These are phyloP conservation scores for Helleia helle DNA, from an alignment of 2,888 invertebrate genomes.

Conservation along the genomic window DNA sequence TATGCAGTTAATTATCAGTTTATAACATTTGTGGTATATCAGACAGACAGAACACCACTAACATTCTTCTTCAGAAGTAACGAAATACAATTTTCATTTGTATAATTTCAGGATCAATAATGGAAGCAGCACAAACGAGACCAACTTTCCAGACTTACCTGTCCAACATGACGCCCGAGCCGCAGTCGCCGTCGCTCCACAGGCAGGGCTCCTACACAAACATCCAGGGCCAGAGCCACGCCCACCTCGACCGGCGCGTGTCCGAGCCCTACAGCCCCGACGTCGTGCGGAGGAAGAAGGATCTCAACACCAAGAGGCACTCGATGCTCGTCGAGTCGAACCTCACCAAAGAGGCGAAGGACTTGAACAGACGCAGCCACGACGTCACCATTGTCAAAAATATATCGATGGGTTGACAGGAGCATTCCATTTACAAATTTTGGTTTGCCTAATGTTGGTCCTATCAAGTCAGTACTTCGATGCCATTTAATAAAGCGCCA, in stretches of 20 bases:
- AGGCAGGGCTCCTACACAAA: constrained; percentile 44
- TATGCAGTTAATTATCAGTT: no score
- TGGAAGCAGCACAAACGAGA: constrained; percentile 80
- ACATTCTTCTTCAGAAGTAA: no score
- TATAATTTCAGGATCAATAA: constrained; percentile 78
- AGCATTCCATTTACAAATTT: constrained; percentile 21
- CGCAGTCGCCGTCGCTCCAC: constrained; percentile 36
- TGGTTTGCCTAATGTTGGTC: constrained; percentile 17
- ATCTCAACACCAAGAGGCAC: constrained; percentile 51
- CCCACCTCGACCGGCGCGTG: constrained; percentile 43
- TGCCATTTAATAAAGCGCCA: constrained; percentile 13
- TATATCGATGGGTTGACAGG: constrained; percentile 60
- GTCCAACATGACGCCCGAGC: constrained; percentile 43
- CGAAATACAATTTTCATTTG: no score
- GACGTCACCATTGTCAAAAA: constrained; percentile 55
- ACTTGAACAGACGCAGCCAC: constrained; percentile 55
- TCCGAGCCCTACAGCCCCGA: constrained; percentile 61
- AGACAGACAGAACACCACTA: no score
- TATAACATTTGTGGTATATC: no score
- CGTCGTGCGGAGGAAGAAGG: constrained; percentile 54
- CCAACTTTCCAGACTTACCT: constrained; percentile 69
- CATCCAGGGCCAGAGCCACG: constrained; percentile 29
- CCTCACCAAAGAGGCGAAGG: constrained; percentile 47
- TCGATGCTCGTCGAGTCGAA: constrained; percentile 62
- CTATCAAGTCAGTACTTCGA: constrained; percentile 15